Evolutionary conservation across 1,140 invertebrate genomes (phyloP), one percentile per base, ranked within the genome.

Genomic region (Gryon sp.): DNA sequence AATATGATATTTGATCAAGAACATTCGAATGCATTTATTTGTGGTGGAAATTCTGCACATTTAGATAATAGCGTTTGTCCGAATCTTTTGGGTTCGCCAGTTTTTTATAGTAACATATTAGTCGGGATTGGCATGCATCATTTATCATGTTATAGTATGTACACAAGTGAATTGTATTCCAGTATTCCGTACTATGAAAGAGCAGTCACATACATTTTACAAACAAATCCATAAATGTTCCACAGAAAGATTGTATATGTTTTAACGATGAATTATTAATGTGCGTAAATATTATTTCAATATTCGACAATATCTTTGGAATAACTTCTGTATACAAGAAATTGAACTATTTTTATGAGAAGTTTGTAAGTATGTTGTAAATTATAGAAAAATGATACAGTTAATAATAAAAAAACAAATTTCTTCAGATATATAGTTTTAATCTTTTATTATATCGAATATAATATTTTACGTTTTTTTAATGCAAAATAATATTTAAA

Each of bases 51-150:
- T 6, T 40, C 52, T 0, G 22, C 12, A 2, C 36, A 26, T 19
- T 24, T 55, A 0, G 52, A 55, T 15, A 16, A 55, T 22, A 1
- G 0, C 1, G 2, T 12, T 2, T 55, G 52, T 22, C 52, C 34
- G 2, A 40, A 1, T 7, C 1, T 40, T n/a, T 5, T 55, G 18
- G 52, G 52, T 7, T 16, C 52, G 2, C 52, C 52, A 11, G 52
- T 55, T 15, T 12, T 38, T 28, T 1, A 5, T 1, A 24, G 26
- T 19, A 16, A 53, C 8, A 7, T 9, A 0, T 38, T 53, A 24
- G 8, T 53, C 15, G 46, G 9, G 1, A 1, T 52, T 14, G 30
- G 30, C 15, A 32, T 11, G 11, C 0, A 20, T 14, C 46, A 7
- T 19, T 8, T 19, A 16, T 0, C 0, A 1, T 48, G 45, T 6